Conservation (phyloP, 92 coral and sea anemone genomes). For the Montipora capitata region DNA sequence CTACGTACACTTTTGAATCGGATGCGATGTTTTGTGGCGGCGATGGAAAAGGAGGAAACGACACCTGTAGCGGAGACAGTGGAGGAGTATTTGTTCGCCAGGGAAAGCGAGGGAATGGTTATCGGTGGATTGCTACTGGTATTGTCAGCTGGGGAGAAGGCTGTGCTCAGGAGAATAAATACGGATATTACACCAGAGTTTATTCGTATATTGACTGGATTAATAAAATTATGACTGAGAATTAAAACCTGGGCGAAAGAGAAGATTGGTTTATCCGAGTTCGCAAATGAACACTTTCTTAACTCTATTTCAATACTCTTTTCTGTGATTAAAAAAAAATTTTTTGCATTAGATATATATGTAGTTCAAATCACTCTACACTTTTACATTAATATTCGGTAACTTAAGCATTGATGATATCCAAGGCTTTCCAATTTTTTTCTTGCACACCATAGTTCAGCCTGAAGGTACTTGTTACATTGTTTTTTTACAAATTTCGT, state of each 20-base stretch:
- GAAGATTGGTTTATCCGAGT: neutral
- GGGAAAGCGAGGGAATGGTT: constrained; percentile 40
- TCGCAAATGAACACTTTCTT: neutral
- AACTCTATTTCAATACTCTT: no score
- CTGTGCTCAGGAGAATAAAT: constrained; percentile 77
- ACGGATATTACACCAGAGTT: constrained; percentile 80
- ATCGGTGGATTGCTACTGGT: constrained; percentile 84
- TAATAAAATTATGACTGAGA: constrained; percentile 54
- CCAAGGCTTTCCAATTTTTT: no score
- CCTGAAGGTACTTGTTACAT: no score
- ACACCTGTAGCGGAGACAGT: constrained; percentile 77
- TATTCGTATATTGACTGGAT: constrained; percentile 88
- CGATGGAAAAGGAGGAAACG: constrained; percentile 83
- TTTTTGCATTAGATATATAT: no score
- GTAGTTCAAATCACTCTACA: no score
- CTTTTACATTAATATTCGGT: no score
- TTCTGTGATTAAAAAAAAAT: no score
- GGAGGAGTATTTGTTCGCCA: constrained; percentile 79
- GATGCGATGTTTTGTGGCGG: constrained; percentile 79
- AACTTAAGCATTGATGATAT: no score
- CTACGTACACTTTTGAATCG: constrained; percentile 28
- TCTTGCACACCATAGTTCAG: no score
- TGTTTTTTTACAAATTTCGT: no score
- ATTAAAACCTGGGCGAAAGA: neutral
- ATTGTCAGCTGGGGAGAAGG: constrained; percentile 94